phyloP scores from a whole-genome alignment of 2,113 vertebrate species.

The Diadophis punctatus region DNA sequence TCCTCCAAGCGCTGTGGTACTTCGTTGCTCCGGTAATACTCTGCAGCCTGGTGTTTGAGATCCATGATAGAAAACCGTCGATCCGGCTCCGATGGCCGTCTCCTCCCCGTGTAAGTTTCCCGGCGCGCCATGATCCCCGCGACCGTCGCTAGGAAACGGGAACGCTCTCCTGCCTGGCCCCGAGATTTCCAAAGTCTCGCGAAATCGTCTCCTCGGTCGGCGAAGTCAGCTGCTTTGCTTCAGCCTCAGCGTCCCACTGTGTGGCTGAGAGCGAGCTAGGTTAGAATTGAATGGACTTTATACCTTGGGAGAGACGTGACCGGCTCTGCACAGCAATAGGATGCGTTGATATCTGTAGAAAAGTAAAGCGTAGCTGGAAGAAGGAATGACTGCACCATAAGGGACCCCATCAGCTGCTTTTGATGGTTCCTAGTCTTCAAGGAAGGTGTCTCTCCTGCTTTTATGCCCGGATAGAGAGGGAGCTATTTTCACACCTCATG shows the following conservation, averaged over 20 bases:
- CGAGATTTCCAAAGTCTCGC: slow-evolving; percentile 23
- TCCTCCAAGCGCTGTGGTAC: slow-evolving; percentile 71
- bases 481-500: neutral
- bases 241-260: neutral
- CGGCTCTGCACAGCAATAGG: neutral
- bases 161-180: neutral
- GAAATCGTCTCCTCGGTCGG: neutral
- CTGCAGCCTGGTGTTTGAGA: slow-evolving; percentile 63
- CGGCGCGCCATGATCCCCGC: neutral
- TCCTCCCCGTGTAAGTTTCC: neutral
- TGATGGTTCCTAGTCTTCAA: neutral
- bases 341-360: neutral
- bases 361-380: neutral
- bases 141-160: slow-evolving; percentile 27
- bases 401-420: neutral
- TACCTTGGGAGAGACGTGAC: neutral
- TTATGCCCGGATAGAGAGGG: too few relatives aligned
- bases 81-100: slow-evolving; percentile 18
- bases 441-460: neutral
- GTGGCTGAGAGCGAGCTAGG: neutral
- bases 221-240: neutral
- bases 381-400: neutral
- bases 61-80: slow-evolving; percentile 24
- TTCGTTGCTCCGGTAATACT: slow-evolving; percentile 66
- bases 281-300: neutral